These are phyloP conservation scores for Protaetia brevitarsis DNA, from an alignment of 1,140 invertebrate genomes.

Conservation along the genomic window DNA sequence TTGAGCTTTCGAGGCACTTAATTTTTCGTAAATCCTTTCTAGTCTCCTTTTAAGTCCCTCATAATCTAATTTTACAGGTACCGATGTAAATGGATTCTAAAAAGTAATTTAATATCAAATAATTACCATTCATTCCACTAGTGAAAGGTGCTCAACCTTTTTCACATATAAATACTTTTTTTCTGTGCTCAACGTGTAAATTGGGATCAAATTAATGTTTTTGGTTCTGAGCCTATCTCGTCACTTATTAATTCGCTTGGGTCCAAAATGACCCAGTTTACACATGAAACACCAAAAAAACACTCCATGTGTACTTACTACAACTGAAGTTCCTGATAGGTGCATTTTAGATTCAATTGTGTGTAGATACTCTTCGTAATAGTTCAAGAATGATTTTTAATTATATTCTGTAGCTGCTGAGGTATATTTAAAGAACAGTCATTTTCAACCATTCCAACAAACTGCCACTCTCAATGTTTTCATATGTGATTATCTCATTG, in stretches of 20 bases:
- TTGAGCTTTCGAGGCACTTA: background rate
- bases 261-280: too few species aligned
- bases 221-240: too few species aligned
- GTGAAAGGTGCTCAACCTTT: too few species aligned
- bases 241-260: too few species aligned
- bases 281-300: background rate
- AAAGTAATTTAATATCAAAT: background rate
- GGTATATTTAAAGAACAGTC: constrained; percentile 41
- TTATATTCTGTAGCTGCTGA: constrained; percentile 49
- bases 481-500: constrained; percentile 58
- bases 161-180: too few species aligned
- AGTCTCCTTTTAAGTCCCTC: background rate
- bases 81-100: background rate
- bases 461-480: constrained; percentile 58
- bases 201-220: too few species aligned
- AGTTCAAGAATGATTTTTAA: constrained; percentile 56
- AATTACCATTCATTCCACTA: too few species aligned
- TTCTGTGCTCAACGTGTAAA: too few species aligned
- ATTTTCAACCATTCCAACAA: constrained; percentile 57
- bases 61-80: background rate
- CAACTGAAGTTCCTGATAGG: constrained; percentile 41
- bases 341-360: constrained; percentile 46
- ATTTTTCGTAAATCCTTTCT: background rate
- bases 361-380: constrained; percentile 55
- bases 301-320: background rate